Percentiles rank a stretch among this genome's conserved stretches.
Evolutionary conservation across 2,888 invertebrate genomes (phyloP).

Genomic region (Apodemia mormo): DNA sequence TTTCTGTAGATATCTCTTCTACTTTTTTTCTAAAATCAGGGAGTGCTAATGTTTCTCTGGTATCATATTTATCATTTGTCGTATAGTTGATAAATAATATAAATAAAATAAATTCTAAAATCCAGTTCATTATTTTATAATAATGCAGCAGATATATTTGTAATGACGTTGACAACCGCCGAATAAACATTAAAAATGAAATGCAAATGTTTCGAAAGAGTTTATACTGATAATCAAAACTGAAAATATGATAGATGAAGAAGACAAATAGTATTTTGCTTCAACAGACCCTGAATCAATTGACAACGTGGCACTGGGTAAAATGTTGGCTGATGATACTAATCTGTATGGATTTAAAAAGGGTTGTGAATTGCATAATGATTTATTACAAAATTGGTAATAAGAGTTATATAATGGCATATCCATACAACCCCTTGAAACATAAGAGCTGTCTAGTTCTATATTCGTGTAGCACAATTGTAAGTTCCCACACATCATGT

Average conservation of each 20-base stretch:
- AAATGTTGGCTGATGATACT: neutral
- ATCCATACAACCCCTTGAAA: conserved; percentile 58
- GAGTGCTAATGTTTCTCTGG: conserved; percentile 33
- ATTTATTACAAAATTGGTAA: conserved; percentile 50
- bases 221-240: neutral
- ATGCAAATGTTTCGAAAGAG: neutral
- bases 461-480: conserved; percentile 60
- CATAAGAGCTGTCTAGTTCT: conserved; percentile 46
- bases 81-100: neutral
- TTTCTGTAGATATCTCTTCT: conserved; percentile 47
- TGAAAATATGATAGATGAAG: neutral
- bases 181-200: neutral
- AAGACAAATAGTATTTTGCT: neutral
- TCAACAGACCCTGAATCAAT: neutral
- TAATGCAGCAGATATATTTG: neutral
- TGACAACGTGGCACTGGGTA: neutral
- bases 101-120: neutral
- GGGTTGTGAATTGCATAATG: conserved; percentile 48
- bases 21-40: conserved; percentile 55
- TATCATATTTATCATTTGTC: neutral
- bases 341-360: neutral
- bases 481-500: conserved; percentile 50
- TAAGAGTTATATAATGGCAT: conserved; percentile 54
- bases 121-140: neutral
- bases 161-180: neutral